phyloP scores from a whole-genome alignment of 2,113 vertebrate species.

The Sprattus sprattus region DNA sequence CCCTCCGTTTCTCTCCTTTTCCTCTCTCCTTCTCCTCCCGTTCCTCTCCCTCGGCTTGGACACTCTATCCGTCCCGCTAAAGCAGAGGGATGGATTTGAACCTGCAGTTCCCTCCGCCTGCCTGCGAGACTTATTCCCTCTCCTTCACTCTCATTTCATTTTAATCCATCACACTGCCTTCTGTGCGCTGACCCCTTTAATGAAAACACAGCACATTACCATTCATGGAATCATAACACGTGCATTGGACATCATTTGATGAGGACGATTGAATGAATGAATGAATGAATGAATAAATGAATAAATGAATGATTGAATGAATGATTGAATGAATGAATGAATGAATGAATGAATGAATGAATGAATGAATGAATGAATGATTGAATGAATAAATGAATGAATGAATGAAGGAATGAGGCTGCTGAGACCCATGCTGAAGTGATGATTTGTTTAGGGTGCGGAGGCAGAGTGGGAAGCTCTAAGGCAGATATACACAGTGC shows the following conservation, averaged over 20 bases:
- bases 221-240: background rate
- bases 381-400: too few species aligned
- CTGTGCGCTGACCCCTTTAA: slow-evolving; percentile 5
- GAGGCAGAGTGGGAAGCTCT: background rate
- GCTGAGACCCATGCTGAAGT: background rate
- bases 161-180: slow-evolving; percentile 13
- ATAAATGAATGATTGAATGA: too few species aligned
- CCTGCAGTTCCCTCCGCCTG: background rate
- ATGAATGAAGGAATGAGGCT: background rate
- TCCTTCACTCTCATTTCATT: slow-evolving; percentile 24
- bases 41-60: background rate
- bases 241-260: background rate
- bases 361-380: too few species aligned
- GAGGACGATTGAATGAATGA: background rate
- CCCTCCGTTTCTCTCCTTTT: slow-evolving; percentile 27
- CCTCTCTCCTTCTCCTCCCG: background rate
- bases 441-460: background rate
- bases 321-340: background rate
- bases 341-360: too few species aligned
- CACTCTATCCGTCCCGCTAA: background rate
- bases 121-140: background rate
- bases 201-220: slow-evolving; percentile 20
- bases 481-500: too few species aligned
- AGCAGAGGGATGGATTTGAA: slow-evolving; percentile 30
- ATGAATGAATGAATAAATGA: too few species aligned